These are phyloP conservation scores for Drosophila barbarae DNA, from an alignment of 2,888 invertebrate genomes.

Conservation along the genomic window DNA sequence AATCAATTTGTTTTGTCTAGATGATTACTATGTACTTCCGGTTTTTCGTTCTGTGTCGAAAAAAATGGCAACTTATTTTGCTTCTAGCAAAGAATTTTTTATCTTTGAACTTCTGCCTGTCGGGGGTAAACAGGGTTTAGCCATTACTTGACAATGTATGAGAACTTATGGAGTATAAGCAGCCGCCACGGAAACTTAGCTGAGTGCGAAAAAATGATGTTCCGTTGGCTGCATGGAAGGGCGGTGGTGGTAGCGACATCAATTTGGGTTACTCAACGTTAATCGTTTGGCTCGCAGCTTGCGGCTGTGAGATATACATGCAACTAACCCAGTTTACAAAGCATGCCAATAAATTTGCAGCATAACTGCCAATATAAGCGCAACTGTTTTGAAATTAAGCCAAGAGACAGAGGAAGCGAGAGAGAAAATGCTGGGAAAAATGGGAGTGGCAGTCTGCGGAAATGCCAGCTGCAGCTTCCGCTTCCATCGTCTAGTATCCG, in stretches of 20 bases:
- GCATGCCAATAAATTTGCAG: conserved; percentile 43
- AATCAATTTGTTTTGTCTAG: too few species aligned
- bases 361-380: conserved; percentile 50
- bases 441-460: conserved; percentile 19
- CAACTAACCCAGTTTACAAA: conserved; percentile 49
- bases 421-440: not conserved
- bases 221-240: not conserved
- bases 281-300: conserved; percentile 43
- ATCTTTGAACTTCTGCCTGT: conserved; percentile 24
- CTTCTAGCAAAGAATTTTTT: conserved; percentile 2
- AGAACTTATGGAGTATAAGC: conserved; percentile 38
- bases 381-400: conserved; percentile 51
- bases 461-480: conserved; percentile 40
- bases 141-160: conserved; percentile 43
- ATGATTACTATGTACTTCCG: too few species aligned
- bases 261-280: conserved; percentile 45
- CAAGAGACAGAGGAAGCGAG: conserved; percentile 19
- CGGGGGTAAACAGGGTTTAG: conserved; percentile 26
- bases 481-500: conserved; percentile 11
- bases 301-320: conserved; percentile 31
- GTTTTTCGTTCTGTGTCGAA: not conserved
- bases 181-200: conserved; percentile 33
- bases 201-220: conserved; percentile 37
- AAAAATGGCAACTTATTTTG: not conserved
- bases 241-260: conserved; percentile 23